Conservation (phyloP, 2,888 invertebrate species). For the Apodemia duryi region DNA sequence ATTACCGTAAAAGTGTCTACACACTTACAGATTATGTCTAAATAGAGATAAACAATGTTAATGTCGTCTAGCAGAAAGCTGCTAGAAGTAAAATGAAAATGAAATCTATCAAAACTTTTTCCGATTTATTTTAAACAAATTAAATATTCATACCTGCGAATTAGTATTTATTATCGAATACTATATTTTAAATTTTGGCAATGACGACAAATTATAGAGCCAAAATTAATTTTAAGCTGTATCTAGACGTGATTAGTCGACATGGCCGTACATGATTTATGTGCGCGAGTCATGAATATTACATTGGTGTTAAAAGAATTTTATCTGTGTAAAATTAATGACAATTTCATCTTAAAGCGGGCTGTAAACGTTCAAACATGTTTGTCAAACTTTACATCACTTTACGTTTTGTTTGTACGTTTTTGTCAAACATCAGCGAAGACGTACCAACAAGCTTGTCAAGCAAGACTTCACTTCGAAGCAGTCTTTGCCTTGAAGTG, state of each 20-base stretch:
- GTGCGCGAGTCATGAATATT: conserved; percentile 26
- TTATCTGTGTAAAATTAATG: conserved; percentile 3
- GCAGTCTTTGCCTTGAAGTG: too few relatives aligned
- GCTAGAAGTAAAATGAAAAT: too few relatives aligned
- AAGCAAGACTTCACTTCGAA: too few relatives aligned
- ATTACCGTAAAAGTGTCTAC: too few relatives aligned
- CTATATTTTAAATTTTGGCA: neutral
- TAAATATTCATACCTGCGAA: neutral
- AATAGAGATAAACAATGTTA: too few relatives aligned
- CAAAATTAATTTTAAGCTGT: conserved; percentile 6
- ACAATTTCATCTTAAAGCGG: neutral
- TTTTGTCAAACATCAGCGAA: neutral
- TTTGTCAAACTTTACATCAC: too few relatives aligned
- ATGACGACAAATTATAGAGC: conserved; percentile 2
- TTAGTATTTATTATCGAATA: neutral
- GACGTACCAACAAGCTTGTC: too few relatives aligned
- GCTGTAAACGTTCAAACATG: too few relatives aligned
- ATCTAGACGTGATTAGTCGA: conserved; percentile 27
- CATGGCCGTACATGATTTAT: conserved; percentile 30
- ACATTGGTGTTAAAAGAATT: neutral
- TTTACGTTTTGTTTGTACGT: neutral
- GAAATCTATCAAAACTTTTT: too few relatives aligned
- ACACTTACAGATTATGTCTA: too few relatives aligned
- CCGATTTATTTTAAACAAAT: too few relatives aligned
- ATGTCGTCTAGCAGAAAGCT: too few relatives aligned